A percentile compares a stretch with the other conserved stretches of the same genome.
Evolutionary conservation across 2,113 vertebrate genomes (phyloP).

Genomic region (Eretmochelys imbricata): DNA sequence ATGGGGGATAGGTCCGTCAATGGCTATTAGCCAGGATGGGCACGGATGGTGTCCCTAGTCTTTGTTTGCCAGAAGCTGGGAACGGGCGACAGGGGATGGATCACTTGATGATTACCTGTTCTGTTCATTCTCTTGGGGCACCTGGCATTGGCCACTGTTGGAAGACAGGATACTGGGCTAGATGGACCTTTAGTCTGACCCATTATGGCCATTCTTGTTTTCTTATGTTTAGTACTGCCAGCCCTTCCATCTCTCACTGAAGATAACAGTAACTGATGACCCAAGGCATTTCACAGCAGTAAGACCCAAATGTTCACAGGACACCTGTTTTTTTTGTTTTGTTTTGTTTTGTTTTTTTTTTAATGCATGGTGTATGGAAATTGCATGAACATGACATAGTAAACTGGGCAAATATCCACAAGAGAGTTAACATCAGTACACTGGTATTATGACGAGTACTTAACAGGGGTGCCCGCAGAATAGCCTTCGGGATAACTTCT

Average conservation of each 20-base stretch:
- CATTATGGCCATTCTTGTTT: no score
- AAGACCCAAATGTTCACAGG: not conserved
- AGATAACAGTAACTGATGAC: not conserved
- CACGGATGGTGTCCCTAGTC: no score
- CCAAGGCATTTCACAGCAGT: not conserved
- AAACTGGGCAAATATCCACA: conserved; percentile 9
- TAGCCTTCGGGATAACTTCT: not conserved
- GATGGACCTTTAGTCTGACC: no score
- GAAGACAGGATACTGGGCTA: no score
- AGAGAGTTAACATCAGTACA: not conserved
- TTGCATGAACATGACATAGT: not conserved
- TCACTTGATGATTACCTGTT: no score
- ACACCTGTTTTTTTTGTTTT: not conserved
- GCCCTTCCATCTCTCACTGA: conserved; percentile 39
- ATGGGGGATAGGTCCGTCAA: no score
- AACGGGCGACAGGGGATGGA: no score
- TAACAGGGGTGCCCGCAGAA: fast-evolving
- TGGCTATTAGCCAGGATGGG: no score
- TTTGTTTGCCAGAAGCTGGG: no score
- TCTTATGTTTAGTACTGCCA: not conserved
- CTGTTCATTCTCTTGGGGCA: no score
- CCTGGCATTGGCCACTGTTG: no score
- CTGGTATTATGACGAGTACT: not conserved
- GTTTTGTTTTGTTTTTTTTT: not conserved
- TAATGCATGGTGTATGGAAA: not conserved